phyloP scores from a whole-genome alignment of 2,888 invertebrate genomes.

The Harpagoxenus sublaevis region DNA sequence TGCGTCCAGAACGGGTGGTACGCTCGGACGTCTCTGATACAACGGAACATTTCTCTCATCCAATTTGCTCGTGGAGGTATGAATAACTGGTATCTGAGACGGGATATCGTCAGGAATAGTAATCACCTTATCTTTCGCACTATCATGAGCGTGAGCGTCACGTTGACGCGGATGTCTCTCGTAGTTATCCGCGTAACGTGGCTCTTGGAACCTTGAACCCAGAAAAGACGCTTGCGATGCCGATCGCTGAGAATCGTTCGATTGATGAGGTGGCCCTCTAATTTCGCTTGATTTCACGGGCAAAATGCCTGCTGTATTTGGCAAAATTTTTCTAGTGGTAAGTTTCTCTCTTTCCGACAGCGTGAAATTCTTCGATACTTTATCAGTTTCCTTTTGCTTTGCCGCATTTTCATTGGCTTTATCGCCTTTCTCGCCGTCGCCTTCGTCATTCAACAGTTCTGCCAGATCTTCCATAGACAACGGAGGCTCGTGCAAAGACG shows the following conservation, averaged over 20 bases:
- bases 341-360: constrained; percentile 21
- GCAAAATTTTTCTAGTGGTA: constrained; percentile 64
- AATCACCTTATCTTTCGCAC: constrained; percentile 53
- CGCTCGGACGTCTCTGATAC: constrained; percentile 66
- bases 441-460: constrained; percentile 81
- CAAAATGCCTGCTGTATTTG: constrained; percentile 20
- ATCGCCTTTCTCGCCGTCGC: constrained; percentile 23
- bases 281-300: constrained; percentile 43
- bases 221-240: constrained; percentile 37
- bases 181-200: constrained; percentile 81
- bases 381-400: constrained; percentile 76
- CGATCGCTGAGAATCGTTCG: constrained; percentile 45
- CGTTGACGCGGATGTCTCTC: constrained; percentile 78
- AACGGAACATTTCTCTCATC: constrained; percentile 60
- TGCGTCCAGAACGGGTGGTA: background rate
- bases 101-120: constrained; percentile 52
- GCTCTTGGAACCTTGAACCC: constrained; percentile 64
- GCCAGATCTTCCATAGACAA: constrained; percentile 83
- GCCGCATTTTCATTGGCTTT: constrained; percentile 45
- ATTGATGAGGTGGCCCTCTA: constrained; percentile 31
- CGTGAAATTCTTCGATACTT: constrained; percentile 72
- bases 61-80: background rate
- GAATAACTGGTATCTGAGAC: constrained; percentile 26
- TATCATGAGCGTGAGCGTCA: constrained; percentile 54
- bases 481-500: constrained; percentile 81